Base-by-base conservation (phyloP, 23 tunicate species). In the Trididemnum clinides region DNA sequence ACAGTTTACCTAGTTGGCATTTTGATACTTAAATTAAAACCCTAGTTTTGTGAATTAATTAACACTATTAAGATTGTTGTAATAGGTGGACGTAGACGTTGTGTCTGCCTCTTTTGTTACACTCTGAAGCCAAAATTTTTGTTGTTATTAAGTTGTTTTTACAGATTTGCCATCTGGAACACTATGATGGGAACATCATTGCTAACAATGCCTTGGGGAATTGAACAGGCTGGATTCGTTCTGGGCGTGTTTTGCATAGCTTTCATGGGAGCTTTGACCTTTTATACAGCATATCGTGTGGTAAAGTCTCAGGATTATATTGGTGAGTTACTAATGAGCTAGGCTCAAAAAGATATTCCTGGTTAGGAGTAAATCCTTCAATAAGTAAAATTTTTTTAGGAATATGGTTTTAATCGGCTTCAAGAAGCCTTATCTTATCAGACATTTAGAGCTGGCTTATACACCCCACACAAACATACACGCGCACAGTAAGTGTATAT, bases 151-250 rank as follows among this genome's bases (percentile, higher is more conserved):
- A n/a, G n/a, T n/a, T n/a, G n/a, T n/a, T n/a, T n/a, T n/a, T n/a
- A n/a, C n/a, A 92, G 97, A 25, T 95, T 95, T 84, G 92, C 99
- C 10, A 90, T 95, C 36, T 95, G 99, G 99, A 95, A 95, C 50
- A 95, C 99, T 35, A 95, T 95, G 99, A 95, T 95, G 99, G 99
- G 99, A 3, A 95, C 99, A 0, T 95, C 99, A 7, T 77, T 95
- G 50, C 82, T 95, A 19, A 91, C 99, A 33, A 95, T 95, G 99
- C 91, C 99, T 0, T 95, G 99, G 99, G 99, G 99, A 1, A 18
- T 95, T 27, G 87, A 82, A 0, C 99, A 95, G 51, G 82, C 99
- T 49, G 99, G 99, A 28, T 95, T 95, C 51, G 71, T 72, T 1
- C 74, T 95, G 50, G 99, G 99, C 5, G 77, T 95, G 0, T 33